Conservation (phyloP, 2,113 vertebrate genomes). For the Cavia porcellus region DNA sequence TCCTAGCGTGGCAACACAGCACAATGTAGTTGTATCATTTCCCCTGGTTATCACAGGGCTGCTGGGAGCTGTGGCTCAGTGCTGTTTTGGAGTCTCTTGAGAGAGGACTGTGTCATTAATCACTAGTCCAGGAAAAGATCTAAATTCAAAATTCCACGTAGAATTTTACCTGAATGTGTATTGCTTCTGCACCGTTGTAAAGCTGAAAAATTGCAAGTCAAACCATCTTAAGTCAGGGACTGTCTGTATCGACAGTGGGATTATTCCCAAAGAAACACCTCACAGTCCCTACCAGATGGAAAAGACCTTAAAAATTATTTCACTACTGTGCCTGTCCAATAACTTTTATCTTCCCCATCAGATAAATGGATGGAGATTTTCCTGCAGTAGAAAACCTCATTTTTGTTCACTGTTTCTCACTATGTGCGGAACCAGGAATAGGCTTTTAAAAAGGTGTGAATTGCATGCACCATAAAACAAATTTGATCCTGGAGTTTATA, state of each 20-base stretch:
- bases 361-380: background rate
- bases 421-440: background rate
- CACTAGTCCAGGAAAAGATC: background rate
- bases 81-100: background rate
- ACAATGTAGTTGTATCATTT: rapidly evolving
- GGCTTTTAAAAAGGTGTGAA: background rate
- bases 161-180: background rate
- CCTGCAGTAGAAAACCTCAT: background rate
- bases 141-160: background rate
- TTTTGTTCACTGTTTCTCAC: background rate
- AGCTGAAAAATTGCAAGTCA: background rate
- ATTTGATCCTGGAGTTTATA: background rate
- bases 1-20: background rate
- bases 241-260: background rate
- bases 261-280: background rate
- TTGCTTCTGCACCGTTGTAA: background rate
- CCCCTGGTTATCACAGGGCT: background rate
- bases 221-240: background rate
- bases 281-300: background rate
- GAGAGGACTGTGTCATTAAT: background rate
- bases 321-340: too few species aligned
- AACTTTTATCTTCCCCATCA: background rate
- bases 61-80: background rate
- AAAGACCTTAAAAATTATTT: background rate
- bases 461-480: background rate